Evolutionary conservation across 2,888 invertebrate species (phyloP).

Genomic region (Caenorhabditis virilis): DNA sequence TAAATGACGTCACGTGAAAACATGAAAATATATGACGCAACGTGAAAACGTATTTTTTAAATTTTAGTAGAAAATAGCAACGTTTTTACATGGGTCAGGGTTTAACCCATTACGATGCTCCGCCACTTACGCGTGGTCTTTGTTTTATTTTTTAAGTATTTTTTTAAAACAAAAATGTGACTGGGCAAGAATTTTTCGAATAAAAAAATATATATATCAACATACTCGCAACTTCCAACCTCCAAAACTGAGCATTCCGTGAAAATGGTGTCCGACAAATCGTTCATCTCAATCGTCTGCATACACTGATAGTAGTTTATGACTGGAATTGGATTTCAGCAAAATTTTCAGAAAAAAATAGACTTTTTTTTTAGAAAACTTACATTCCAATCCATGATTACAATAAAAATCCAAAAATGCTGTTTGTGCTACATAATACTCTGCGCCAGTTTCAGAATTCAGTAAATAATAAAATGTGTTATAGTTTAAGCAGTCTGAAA

Average conservation of each 20-base stretch:
- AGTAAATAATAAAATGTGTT: constrained; percentile 27
- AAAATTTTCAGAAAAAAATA: neutral
- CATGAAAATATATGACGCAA: too few relatives aligned
- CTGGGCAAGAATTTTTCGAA: too few relatives aligned
- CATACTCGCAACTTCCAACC: constrained; percentile 33
- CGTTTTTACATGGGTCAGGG: too few relatives aligned
- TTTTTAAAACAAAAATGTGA: neutral
- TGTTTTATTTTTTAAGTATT: neutral
- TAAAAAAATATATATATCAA: too few relatives aligned
- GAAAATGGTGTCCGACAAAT: constrained; percentile 21
- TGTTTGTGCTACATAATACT: constrained; percentile 26
- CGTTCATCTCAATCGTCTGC: constrained; percentile 20
- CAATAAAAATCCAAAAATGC: constrained; percentile 33
- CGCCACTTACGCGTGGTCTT: too few relatives aligned
- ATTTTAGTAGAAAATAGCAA: too few relatives aligned
- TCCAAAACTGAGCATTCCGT: constrained; percentile 29
- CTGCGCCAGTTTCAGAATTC: constrained; percentile 17
- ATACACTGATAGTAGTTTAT: constrained; percentile 25
- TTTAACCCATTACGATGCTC: too few relatives aligned
- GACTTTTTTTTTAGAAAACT: constrained; percentile 1
- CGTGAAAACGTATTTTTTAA: too few relatives aligned
- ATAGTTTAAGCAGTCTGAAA: constrained; percentile 26
- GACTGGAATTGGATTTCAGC: constrained; percentile 14
- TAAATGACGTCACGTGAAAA: too few relatives aligned
- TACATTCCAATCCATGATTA: constrained; percentile 22